Conservation (phyloP, 1,140 invertebrate species). For the Medauroidea extradentata region DNA sequence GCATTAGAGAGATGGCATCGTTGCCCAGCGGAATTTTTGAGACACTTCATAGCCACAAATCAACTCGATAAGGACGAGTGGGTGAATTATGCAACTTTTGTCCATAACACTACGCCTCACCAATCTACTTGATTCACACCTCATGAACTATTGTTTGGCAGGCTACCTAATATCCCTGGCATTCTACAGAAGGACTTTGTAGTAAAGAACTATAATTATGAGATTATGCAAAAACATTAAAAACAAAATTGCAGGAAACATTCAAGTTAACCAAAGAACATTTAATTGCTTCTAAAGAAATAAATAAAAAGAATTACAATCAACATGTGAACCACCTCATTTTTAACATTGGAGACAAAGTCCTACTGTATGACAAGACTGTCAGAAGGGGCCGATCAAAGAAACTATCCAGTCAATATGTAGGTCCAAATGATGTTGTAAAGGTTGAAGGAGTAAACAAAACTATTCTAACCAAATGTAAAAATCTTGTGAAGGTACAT, state of each 20-base stretch:
- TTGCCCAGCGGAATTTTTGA: constrained; percentile 33
- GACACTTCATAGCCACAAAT: constrained; percentile 21
- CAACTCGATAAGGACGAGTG: not conserved
- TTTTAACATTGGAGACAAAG: not conserved
- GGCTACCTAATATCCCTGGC: not conserved
- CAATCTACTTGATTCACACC: not conserved
- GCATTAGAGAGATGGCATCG: constrained; percentile 34
- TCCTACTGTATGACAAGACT: not conserved
- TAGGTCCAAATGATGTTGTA: not conserved
- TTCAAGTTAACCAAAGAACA: not conserved
- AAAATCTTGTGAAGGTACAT: not conserved
- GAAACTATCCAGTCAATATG: not conserved
- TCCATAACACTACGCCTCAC: not conserved
- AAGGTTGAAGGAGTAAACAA: not conserved
- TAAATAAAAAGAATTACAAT: not conserved
- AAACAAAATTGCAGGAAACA: constrained; percentile 3
- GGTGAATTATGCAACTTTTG: not conserved
- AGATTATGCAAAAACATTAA: not conserved
- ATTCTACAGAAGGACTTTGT: not conserved
- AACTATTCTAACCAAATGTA: not conserved
- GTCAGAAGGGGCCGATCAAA: not conserved
- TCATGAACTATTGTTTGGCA: not conserved
- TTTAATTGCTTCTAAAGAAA: not conserved
- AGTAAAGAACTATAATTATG: not conserved
- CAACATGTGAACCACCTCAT: not conserved